Evolutionary conservation across 1,140 invertebrate species (phyloP), one percentile per base, ranked within the genome.

Genomic region (Anoplolepis gracilipes): DNA sequence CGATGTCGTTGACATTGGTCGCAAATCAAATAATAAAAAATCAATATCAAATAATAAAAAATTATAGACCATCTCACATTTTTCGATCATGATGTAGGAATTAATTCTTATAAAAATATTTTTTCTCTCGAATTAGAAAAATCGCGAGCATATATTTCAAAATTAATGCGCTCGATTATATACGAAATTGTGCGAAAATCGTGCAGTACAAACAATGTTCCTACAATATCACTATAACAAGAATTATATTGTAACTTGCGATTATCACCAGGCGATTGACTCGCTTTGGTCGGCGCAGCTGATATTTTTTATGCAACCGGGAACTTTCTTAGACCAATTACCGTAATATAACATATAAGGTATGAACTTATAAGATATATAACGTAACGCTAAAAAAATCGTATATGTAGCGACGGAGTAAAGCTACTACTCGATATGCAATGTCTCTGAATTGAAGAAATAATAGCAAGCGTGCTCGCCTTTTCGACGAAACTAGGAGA

Each of bases 391-490:
- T 84, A 84, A 91, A 85, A n/a, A 85, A 72, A 84, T 73, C 73
- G 85, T 89, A 85, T 30, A 69, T 70, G 77, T 91, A 87, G 85
- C 70, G 77, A 90, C 64, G 62, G 65, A 90, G 46, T 90, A 84
- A 79, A 87, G 67, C 86, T 86, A 81, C 67, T 90, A 92, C 89
- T 92, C 78, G 87, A 93, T 82, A 82, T 93, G 93, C 93, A 94
- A 94, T 94, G 93, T 93, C 93, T 91, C 90, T 92, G 92, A 94
- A 94, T 94, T 94, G 92, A 94, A 93, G 87, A 93, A n/a, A 92
- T 88, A 92, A 82, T 94, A 94, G 91, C 88, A 85, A 90, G 90
- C 55, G 93, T 92, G 85, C 93, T 93, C 92, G 91, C 91, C 90
- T 91, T 91, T 92, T 92, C 72, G 72, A 93, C 65, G 86, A 92